Percentiles rank a stretch among this genome's conserved stretches.
phyloP scores from a whole-genome alignment of 2,888 invertebrate species.

The Andrena camellia region DNA sequence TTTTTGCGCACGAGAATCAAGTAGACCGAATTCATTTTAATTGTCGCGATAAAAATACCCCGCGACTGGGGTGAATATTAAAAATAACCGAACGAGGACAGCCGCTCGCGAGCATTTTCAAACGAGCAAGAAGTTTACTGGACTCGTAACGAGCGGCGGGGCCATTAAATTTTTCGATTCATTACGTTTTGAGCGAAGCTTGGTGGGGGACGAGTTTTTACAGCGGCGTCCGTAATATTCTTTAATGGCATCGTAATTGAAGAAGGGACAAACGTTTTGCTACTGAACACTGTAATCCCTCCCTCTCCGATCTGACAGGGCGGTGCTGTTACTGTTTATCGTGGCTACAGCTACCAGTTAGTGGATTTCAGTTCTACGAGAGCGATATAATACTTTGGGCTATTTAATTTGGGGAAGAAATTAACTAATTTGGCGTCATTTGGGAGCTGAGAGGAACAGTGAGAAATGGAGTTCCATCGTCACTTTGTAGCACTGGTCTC shows the following conservation, averaged over 20 bases:
- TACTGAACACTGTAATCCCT: neutral
- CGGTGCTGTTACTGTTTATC: no score
- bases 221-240: neutral
- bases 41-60: slow-evolving; percentile 15
- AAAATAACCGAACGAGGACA: slow-evolving; percentile 15
- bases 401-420: no score
- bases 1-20: no score
- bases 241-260: slow-evolving; percentile 1
- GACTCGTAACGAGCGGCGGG: slow-evolving; percentile 11
- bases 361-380: no score
- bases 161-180: slow-evolving; percentile 6
- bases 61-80: neutral
- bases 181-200: slow-evolving; percentile 2
- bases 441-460: no score
- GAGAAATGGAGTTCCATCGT: no score
- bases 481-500: no score
- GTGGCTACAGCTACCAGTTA: no score
- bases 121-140: slow-evolving; percentile 2
- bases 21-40: slow-evolving; percentile 26
- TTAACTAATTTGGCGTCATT: no score
- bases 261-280: neutral
- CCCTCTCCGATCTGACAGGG: no score
- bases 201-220: slow-evolving; percentile 5
- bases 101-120: slow-evolving; percentile 9
- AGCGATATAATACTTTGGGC: no score